These are phyloP conservation scores for Solenopsis invicta DNA, from an alignment of 1,140 invertebrate species.

Conservation along the genomic window DNA sequence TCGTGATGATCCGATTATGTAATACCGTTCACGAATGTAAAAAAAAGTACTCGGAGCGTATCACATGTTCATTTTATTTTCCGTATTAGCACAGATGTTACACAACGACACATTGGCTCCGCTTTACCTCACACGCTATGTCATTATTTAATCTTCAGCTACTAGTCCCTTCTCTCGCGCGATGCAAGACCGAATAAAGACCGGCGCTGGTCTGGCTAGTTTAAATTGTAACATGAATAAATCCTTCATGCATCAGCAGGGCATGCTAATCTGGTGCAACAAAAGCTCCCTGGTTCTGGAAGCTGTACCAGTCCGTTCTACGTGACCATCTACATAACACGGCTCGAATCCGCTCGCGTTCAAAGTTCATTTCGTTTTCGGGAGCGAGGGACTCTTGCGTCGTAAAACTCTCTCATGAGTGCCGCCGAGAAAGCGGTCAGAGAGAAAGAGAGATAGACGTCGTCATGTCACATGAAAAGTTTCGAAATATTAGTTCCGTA, in stretches of 20 bases:
- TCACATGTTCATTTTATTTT: neutral
- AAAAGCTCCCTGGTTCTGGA: slow-evolving; percentile 68
- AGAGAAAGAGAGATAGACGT: slow-evolving; percentile 6
- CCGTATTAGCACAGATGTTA: neutral
- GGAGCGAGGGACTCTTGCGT: slow-evolving; percentile 50
- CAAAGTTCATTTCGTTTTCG: slow-evolving; percentile 62
- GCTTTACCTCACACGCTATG: neutral
- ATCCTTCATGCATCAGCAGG: slow-evolving; percentile 76
- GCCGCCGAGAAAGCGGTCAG: neutral
- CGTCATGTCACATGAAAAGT: slow-evolving; percentile 66
- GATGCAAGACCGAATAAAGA: slow-evolving; percentile 68
- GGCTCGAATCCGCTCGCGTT: slow-evolving; percentile 66
- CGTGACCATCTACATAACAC: slow-evolving; percentile 77
- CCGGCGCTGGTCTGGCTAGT: slow-evolving; percentile 73
- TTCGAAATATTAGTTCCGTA: slow-evolving; percentile 70
- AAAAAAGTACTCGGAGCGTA: neutral
- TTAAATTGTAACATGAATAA: slow-evolving; percentile 82
- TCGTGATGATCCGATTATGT: neutral
- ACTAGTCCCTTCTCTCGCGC: neutral
- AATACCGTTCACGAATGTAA: neutral
- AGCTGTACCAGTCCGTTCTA: slow-evolving; percentile 69
- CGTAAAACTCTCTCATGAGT: slow-evolving; percentile 68
- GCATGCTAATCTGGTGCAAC: slow-evolving; percentile 81
- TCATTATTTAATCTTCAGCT: slow-evolving; percentile 44
- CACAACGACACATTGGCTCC: neutral